Conservation (phyloP, 2,888 invertebrate species). For the Platycnemis pennipes region DNA sequence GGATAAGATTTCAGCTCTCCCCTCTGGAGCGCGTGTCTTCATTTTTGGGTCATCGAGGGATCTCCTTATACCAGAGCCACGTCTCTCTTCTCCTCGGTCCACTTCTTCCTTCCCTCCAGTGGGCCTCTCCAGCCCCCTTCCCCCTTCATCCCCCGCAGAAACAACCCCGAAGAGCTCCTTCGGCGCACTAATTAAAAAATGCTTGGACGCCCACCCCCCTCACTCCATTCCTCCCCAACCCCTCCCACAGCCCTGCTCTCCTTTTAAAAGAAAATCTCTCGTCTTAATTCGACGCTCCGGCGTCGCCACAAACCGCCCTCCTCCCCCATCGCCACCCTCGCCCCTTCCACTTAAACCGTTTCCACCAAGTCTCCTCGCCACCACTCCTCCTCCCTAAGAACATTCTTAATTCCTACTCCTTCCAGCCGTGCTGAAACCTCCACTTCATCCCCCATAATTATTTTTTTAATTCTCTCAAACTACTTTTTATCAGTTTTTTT, state of each 20-base stretch:
- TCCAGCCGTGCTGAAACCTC: background rate
- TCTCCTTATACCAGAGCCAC: too few species aligned
- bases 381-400: background rate
- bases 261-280: slow-evolving; percentile 21
- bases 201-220: slow-evolving; percentile 20
- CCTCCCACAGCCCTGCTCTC: background rate
- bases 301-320: slow-evolving; percentile 39
- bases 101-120: background rate
- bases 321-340: slow-evolving; percentile 11
- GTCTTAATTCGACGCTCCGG: slow-evolving; percentile 30
- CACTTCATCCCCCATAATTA: slow-evolving; percentile 25
- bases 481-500: background rate
- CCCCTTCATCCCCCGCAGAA: background rate
- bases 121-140: background rate
- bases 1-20: background rate
- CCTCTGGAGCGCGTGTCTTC: background rate
- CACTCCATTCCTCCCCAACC: background rate
- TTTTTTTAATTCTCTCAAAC: slow-evolving; percentile 22
- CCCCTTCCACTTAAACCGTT: background rate
- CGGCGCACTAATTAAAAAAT: slow-evolving; percentile 59
- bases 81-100: too few species aligned
- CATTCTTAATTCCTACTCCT: slow-evolving; percentile 1
- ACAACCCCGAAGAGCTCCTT: slow-evolving; percentile 46
- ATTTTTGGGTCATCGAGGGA: background rate
- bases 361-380: background rate